Conservation (phyloP, 2,113 vertebrate genomes). For the Rhynchopsitta pachyrhyncha region DNA sequence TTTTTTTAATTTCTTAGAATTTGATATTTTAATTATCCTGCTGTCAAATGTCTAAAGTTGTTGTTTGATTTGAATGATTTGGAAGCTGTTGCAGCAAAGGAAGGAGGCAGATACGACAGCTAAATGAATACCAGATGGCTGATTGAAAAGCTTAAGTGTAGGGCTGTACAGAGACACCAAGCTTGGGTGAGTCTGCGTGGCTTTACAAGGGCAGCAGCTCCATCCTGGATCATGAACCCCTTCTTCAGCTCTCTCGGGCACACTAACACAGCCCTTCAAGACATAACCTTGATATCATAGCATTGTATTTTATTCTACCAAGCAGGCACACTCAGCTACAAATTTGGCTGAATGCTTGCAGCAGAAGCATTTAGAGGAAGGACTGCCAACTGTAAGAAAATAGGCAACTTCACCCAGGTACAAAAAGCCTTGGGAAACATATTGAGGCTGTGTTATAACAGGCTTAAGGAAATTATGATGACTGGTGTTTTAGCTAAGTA, state of each 20-base stretch:
- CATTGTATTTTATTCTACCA: neutral
- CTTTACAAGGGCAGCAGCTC: neutral
- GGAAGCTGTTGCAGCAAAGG: constrained; percentile 4
- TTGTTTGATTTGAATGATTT: constrained; percentile 11
- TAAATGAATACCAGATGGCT: constrained; percentile 4
- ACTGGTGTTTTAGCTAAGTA: neutral
- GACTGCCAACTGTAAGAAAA: neutral
- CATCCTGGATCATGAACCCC: neutral
- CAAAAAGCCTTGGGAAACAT: neutral
- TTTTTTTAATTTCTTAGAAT: neutral
- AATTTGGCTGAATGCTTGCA: neutral
- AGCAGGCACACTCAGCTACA: neutral
- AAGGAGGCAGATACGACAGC: neutral
- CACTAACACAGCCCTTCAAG: neutral
- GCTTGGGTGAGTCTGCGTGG: neutral
- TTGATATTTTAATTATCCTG: constrained; percentile 15
- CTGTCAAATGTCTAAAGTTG: neutral
- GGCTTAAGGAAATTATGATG: neutral
- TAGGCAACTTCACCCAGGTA: neutral
- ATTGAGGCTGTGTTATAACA: neutral
- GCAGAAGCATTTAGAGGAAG: neutral
- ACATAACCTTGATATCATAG: neutral
- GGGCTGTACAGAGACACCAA: neutral
- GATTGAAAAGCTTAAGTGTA: neutral
- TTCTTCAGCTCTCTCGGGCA: neutral